Percentiles rank a stretch among this genome's conserved stretches.
These are phyloP conservation scores for Sorex maritimensis DNA, from an alignment of 2,797 vertebrate species.

Conservation along the genomic window DNA sequence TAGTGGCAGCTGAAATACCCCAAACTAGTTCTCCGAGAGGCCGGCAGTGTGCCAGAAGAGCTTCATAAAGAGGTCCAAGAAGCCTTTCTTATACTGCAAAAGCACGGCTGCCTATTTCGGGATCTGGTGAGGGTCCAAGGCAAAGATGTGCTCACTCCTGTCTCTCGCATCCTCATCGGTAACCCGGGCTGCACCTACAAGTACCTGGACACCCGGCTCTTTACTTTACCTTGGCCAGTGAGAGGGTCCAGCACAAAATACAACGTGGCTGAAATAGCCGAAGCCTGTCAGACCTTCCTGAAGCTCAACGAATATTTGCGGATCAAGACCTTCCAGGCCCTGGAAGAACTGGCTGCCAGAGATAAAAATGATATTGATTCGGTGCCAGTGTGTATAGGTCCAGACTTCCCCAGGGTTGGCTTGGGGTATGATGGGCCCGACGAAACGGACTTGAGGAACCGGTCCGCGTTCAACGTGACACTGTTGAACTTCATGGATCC, in stretches of 20 bases:
- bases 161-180: constrained; percentile 96
- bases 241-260: constrained; percentile 90
- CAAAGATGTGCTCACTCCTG: constrained; percentile 96
- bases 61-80: constrained; percentile 94
- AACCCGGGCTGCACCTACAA: constrained; percentile 97
- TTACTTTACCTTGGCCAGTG: constrained; percentile 97
- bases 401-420: constrained; percentile 76
- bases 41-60: constrained; percentile 91
- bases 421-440: constrained; percentile 67
- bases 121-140: constrained; percentile 97
- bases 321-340: constrained; percentile 87
- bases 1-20: constrained; percentile 97
- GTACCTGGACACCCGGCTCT: constrained; percentile 97
- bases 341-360: constrained; percentile 84
- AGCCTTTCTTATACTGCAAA: constrained; percentile 92
- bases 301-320: constrained; percentile 96
- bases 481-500: constrained; percentile 99
- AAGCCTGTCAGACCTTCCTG: constrained; percentile 95
- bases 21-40: constrained; percentile 93
- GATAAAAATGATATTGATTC: constrained; percentile 80
- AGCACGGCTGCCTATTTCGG: constrained; percentile 94
- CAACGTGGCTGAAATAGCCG: constrained; percentile 92
- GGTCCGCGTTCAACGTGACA: constrained; percentile 94
- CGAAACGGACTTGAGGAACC: constrained; percentile 81
- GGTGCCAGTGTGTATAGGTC: constrained; percentile 78